Evolutionary conservation across 2,888 invertebrate species (phyloP), one percentile per base, ranked within the genome.

Genomic region (Polyommatus iphigenia): DNA sequence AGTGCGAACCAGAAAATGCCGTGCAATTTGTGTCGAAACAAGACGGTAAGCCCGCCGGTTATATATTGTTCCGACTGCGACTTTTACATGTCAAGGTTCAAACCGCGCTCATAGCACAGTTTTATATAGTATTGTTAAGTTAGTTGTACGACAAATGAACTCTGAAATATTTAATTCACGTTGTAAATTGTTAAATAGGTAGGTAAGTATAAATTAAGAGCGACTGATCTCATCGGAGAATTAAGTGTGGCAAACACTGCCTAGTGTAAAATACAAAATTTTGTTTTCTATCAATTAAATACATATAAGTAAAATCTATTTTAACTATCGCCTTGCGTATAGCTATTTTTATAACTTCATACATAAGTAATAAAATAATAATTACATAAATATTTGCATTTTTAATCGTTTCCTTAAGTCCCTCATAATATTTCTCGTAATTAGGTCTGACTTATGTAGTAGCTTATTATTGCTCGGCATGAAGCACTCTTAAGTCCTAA

Each of bases 31-130:
- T 99, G 98, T 90, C 95, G 98, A 79, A 98, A 98, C 88, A 97
- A 98, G 86, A 95, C 96, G 81, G 96, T 98, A 24, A 95, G 95
- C 76, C 95, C 97, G 20, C 97, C 98, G 18, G 96, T 96, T 57
- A 95, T 96, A 83, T 98, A 98, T 87, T 99, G 98, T 90, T 95
- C 96, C 76, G 98, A 98, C 90, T 98, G 98, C 91, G 98, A 98
- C 87, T 98, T 97, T 92, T 99, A 98, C 87, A 97, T 99, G 96
- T 97, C 97, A 81, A 95, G 97, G 85, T 97, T 97, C 89, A 96
- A 96, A 86, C 96, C 96, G 71, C 95, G 95, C 83, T 94, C 95
- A 84, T 95, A 93, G 90, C 84, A 81, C 78, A n/a, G 59, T 32
- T 24, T 24, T 73, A 72, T 57, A 78, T 62, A 62, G 13, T 72